Conservation (phyloP, 2,888 invertebrate species). For the Luffia ferchaultella region DNA sequence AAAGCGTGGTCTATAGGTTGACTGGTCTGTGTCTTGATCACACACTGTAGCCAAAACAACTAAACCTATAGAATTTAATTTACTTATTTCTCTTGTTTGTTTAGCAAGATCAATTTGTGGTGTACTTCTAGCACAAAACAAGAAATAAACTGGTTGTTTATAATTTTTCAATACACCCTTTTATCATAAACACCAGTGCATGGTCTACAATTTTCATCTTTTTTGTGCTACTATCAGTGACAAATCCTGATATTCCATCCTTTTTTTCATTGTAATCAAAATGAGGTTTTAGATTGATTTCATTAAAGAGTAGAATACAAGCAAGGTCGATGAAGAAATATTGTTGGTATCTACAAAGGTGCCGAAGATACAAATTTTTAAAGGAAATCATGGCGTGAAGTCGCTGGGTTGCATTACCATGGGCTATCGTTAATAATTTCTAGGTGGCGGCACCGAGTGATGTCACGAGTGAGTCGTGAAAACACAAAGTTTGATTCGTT, state of each 20-base stretch:
- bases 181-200: conserved; percentile 4
- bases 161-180: conserved; percentile 1
- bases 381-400: too few relatives aligned
- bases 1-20: too few relatives aligned
- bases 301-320: conserved; percentile 1
- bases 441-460: too few relatives aligned
- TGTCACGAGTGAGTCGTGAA: too few relatives aligned
- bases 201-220: conserved; percentile 4
- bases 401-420: too few relatives aligned
- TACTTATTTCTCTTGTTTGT: background rate
- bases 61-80: background rate
- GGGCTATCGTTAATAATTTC: too few relatives aligned
- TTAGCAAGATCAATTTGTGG: conserved; percentile 1
- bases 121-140: conserved; percentile 4
- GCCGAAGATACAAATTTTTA: too few relatives aligned
- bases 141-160: conserved; percentile 4
- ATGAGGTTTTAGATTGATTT: background rate
- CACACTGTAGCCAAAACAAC: conserved; percentile 6
- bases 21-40: too few relatives aligned
- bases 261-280: background rate
- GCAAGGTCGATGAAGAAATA: too few relatives aligned
- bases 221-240: too few relatives aligned
- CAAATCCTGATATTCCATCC: conserved; percentile 2
- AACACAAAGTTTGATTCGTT: too few relatives aligned
- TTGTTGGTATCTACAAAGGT: too few relatives aligned